Base-by-base conservation (phyloP, 2,888 invertebrate genomes). In the Eugnorisma glareosa region DNA sequence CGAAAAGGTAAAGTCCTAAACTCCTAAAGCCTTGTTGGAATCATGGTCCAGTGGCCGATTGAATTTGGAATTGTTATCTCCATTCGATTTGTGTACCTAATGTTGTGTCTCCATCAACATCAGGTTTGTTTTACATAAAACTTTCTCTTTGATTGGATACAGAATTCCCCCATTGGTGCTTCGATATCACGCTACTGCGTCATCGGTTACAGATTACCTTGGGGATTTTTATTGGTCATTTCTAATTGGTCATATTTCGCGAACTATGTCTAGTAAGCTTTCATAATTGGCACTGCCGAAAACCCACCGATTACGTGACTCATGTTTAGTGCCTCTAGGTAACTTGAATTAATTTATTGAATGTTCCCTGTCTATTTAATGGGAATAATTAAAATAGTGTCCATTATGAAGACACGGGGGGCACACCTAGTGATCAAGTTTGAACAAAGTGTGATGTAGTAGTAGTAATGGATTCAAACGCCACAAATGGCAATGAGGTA, bases 401-500 rank as follows among this genome's bases (percentile, higher is more conserved):
- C 68, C 73, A 77, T 81, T 79, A 80, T 31, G 15, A 79, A 69
- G 66, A 45, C n/a, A 35, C 43, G 66, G 69, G 72, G 75, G 81
- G 74, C 87, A 79, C 88, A 57, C 85, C 89, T 89, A 86, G 87
- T 74, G 80, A 82, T 89, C 78, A 80, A 88, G 85, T 87, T 86
- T 77, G 79, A 76, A 81, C 87, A 89, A 89, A 90, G 75, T 59
- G 31, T 80, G 81, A 75, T 88, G 15, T 86, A 87, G 87, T 87
- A 81, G 15, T 86, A 87, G 87, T 87, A 81, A 88, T 88, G 87
- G 89, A 85, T 87, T 88, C 89, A 90, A 91, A 89, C 84, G 90
- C 86, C 87, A 88, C 88, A 89, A 90, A 90, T 90, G 89, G 91
- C 93, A 93, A 94, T 94, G 93, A 94, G 90, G 92, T 95, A 95